Evolutionary conservation across 2,888 invertebrate genomes (phyloP), one percentile per base, ranked within the genome.

Genomic region (Erpobdella octoculata): DNA sequence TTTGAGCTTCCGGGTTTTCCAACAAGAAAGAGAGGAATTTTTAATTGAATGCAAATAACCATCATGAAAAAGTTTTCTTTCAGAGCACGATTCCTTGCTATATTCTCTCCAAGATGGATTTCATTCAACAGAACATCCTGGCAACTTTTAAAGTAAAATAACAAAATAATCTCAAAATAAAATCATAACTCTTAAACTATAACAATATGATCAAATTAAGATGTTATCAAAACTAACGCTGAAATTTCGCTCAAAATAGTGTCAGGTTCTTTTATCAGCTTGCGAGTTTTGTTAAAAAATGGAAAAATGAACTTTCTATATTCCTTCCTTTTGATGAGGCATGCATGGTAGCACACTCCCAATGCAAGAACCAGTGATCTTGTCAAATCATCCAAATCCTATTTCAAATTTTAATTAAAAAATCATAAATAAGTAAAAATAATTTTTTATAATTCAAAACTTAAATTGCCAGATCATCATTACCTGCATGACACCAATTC

Each of bases 1-100:
- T 82, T 82, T 33, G 81, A 81, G 72, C 81, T 81, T 21, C 82
- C 82, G 15, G 82, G 82, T 74, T 82, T 82, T 18, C 82, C 82
- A 15, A 82, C 81, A 62, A 82, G 77, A 73, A 82, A 82, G 53
- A 82, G 76, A 2, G 82, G 81, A 12, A 82, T 81, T 31, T 81
- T 74, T n/a, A 81, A 76, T 71, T 81, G 80, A 41, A 81, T 80
- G 74, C 81, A 81, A n/a, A 81, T 77, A 37, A 81, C 78, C 80
- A 82, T 81, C 80, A 82, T 80, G 66, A 81, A 82, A 18, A 82
- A 75, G 73, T 82, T 82, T 74, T 82, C 82, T 64, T 78, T 79
- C 70, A 82, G 75, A 5, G 82, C 82, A 70, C 77, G 77, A 74
- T 81, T 81, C 41, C 74, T 71, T 8, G 81, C 80, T 41, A 81